Base-by-base conservation (phyloP, 2,797 vertebrate genomes). In the Sparidentex hasta region DNA sequence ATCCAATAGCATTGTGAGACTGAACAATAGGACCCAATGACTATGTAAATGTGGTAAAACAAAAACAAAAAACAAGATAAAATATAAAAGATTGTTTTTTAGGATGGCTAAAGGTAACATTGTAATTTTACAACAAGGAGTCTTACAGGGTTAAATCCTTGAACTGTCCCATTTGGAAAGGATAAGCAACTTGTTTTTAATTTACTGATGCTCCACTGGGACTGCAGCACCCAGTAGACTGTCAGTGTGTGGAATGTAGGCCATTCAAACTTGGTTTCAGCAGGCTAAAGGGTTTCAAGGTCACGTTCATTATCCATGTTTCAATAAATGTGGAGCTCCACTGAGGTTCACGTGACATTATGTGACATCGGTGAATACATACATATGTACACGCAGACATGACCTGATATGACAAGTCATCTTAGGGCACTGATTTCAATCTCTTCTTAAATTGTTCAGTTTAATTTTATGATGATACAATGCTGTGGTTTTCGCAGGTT, bases 291-390 rank as follows among this genome's bases (percentile, higher is more conserved):
- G 51, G 66, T 72, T 82, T 90, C 66, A 82, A 43, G 76, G 86
- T 82, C 83, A 79, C 23, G 74, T 78, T 71, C 58, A 56, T 47
- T 54, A 86, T 82, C 79, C 76, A 71, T 86, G 65, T 70, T 78
- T 80, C 83, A 76, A 74, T 82, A 59, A 77, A 67, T 61, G 71
- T 70, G 18, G 48, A 20, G 65, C 50, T 69, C 13, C 41, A n/a
- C 21, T 27, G 25, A 46, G 55, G 52, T 41, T 65, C 33, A 43
- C 61, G 48, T 63, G 52, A 43, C 62, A 44, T 65, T 25, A 47
- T 65, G 48, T 63, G 52, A 43, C 62, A 44, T 65, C 33, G 43
- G 41, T 29, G 44, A 59, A 50, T 59, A 46, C 27, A 25, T 43
- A 47, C 8, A 33, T 7, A 33, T 7, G 7, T 7, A 43, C 14